Conservation (phyloP, 2,797 vertebrate species). For the Gallinago solitaria region DNA sequence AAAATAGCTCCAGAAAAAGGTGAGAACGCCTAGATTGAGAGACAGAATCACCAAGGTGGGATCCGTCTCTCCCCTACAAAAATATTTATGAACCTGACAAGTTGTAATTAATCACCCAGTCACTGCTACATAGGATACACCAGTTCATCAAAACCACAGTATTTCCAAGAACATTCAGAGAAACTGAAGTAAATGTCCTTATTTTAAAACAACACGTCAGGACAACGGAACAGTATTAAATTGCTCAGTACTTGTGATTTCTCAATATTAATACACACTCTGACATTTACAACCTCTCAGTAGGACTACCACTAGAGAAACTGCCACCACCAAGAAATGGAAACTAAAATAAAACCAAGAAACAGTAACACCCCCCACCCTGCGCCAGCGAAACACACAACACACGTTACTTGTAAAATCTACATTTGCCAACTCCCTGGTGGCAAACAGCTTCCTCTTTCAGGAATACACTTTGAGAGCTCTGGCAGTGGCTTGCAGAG, state of each 20-base stretch:
- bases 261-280: neutral
- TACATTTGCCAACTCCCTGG: neutral
- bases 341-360: neutral
- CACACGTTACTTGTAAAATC: rapidly evolving
- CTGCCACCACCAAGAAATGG: neutral
- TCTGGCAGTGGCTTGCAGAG: neutral
- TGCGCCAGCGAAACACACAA: rapidly evolving
- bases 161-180: neutral
- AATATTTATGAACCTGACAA: neutral
- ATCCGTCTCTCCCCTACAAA: neutral
- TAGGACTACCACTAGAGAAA: neutral
- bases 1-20: neutral
- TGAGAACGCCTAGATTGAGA: neutral
- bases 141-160: neutral
- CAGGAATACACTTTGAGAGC: neutral
- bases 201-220: neutral
- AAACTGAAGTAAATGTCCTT: neutral
- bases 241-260: neutral
- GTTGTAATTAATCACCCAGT: neutral
- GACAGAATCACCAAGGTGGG: neutral
- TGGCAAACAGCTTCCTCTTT: neutral
- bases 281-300: neutral
- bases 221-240: neutral
- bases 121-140: neutral
- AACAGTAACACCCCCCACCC: neutral